A percentile compares a stretch with the other conserved stretches of the same genome.
Conservation (phyloP, 2,888 invertebrate species). For the Ennomos fuscantarius region DNA sequence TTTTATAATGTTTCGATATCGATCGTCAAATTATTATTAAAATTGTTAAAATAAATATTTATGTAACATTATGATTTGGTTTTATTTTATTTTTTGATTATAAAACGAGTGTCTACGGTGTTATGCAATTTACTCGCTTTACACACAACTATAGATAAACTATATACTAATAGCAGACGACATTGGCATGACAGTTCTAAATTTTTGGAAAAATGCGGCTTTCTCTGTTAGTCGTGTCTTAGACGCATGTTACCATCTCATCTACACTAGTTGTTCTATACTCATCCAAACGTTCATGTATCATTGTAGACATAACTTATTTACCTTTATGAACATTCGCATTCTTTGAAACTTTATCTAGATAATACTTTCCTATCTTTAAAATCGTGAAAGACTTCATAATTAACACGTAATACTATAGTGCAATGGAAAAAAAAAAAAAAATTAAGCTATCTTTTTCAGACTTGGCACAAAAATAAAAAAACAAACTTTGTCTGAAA, state of each 20-base stretch:
- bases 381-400: no score
- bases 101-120: slow-evolving; percentile 70
- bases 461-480: no score
- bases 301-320: slow-evolving; percentile 39
- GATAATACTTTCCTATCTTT: no score
- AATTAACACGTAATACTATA: no score
- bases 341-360: no score
- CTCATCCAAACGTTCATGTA: slow-evolving; percentile 42
- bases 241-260: slow-evolving; percentile 69
- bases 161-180: no score
- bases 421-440: no score
- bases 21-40: slow-evolving; percentile 68
- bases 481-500: no score
- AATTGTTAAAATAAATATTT: slow-evolving; percentile 83
- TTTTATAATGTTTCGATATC: slow-evolving; percentile 63
- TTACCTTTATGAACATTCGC: slow-evolving; percentile 13
- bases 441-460: no score
- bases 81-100: slow-evolving; percentile 68
- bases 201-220: slow-evolving; percentile 49
- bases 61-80: slow-evolving; percentile 73
- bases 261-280: slow-evolving; percentile 47
- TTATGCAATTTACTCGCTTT: slow-evolving; percentile 80
- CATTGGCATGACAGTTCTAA: slow-evolving; percentile 37
- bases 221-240: slow-evolving; percentile 68
- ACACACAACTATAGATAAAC: not conserved